Percentiles rank a stretch among this genome's conserved stretches.
Evolutionary conservation across 2,113 vertebrate species (phyloP).

Genomic region (Scatophagus argus): DNA sequence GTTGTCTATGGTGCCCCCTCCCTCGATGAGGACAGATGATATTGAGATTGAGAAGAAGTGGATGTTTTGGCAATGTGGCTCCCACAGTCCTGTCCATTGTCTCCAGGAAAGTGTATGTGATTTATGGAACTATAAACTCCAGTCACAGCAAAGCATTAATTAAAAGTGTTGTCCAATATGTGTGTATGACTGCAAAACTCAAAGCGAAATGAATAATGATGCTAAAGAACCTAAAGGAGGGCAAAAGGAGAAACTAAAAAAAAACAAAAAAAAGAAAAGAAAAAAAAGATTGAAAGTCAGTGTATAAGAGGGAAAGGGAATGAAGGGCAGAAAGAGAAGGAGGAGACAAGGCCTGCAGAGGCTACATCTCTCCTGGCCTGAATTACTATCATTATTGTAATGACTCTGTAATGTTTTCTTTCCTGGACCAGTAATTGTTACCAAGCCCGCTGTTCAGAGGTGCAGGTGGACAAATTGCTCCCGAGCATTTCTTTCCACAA

Average conservation of each 20-base stretch:
- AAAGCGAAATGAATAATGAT: conserved; percentile 7
- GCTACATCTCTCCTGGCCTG: conserved; percentile 68
- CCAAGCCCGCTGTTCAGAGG: conserved; percentile 77
- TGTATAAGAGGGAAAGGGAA: conserved; percentile 15
- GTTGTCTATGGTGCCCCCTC: not conserved
- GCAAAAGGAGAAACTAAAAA: not conserved
- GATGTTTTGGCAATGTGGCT: not conserved
- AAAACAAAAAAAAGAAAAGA: not conserved
- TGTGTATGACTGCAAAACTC: not conserved
- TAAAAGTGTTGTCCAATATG: not conserved
- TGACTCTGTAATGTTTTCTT: conserved; percentile 84
- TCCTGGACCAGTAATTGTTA: conserved; percentile 83
- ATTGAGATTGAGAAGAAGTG: conserved; percentile 30
- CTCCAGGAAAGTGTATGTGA: conserved; percentile 22
- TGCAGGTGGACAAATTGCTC: conserved; percentile 82
- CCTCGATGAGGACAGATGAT: not conserved
- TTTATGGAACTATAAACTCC: conserved; percentile 48
- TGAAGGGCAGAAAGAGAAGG: conserved; percentile 15
- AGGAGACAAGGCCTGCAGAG: conserved; percentile 64
- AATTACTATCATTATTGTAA: conserved; percentile 86
- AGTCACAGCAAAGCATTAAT: conserved; percentile 28
- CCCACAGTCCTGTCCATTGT: conserved; percentile 15
- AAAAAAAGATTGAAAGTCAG: conserved; percentile 28
- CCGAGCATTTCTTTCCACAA: conserved; percentile 72
- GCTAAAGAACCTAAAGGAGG: conserved; percentile 15